Evolutionary conservation across 2,113 vertebrate genomes (phyloP).

Genomic region (Deroptyus accipitrinus): DNA sequence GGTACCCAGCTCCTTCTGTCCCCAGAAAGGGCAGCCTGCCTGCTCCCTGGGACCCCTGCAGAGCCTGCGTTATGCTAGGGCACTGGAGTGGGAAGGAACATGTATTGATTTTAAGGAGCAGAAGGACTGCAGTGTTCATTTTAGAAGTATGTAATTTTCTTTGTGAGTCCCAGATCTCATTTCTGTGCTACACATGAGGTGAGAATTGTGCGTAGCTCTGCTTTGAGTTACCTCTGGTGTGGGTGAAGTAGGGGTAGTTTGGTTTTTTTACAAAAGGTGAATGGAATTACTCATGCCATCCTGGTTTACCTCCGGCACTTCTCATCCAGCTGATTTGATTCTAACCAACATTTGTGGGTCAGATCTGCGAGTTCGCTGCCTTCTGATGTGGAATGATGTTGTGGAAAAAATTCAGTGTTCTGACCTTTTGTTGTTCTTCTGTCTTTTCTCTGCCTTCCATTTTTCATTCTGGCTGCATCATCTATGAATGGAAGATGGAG

Average conservation of each 20-base stretch:
- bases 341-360: background rate
- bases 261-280: background rate
- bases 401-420: background rate
- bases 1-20: background rate
- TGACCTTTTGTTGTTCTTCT: background rate
- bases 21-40: background rate
- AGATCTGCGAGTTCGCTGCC: background rate
- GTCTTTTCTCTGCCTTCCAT: background rate
- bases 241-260: background rate
- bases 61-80: background rate
- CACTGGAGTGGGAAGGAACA: background rate
- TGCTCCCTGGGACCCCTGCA: background rate
- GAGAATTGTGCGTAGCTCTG: background rate
- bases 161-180: background rate
- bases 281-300: background rate
- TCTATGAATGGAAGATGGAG: background rate
- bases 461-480: background rate
- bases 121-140: background rate
- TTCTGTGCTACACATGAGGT: background rate
- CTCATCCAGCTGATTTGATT: constrained; percentile 2
- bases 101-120: background rate
- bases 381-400: background rate
- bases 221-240: background rate
- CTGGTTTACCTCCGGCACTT: constrained; percentile 20
- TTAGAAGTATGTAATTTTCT: background rate